These are phyloP conservation scores for Trissoscelio sp. DNA, from an alignment of 2,888 invertebrate species.

Conservation along the genomic window DNA sequence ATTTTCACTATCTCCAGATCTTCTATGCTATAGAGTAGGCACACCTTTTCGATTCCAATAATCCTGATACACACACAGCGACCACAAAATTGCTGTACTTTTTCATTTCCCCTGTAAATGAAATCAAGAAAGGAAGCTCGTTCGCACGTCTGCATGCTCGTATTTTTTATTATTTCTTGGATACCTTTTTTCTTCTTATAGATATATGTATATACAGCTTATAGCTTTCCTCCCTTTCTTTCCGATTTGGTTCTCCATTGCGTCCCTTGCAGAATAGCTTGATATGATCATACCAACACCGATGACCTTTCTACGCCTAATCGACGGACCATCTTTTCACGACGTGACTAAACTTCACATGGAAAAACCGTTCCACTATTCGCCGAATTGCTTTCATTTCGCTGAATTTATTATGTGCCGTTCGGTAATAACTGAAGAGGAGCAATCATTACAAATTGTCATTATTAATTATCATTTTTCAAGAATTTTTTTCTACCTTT, in stretches of 20 bases:
- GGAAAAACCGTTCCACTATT: conserved; percentile 26
- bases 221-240: conserved; percentile 7
- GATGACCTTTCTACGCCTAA: conserved; percentile 68
- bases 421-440: not conserved
- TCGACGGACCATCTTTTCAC: conserved; percentile 63
- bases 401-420: conserved; percentile 52
- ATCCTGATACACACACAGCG: conserved; percentile 27
- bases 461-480: conserved; percentile 20
- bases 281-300: conserved; percentile 66
- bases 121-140: conserved; percentile 52
- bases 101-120: conserved; percentile 54
- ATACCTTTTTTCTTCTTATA: not conserved
- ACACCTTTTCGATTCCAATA: conserved; percentile 47
- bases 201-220: no score
- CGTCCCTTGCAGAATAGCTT: conserved; percentile 56
- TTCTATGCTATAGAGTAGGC: conserved; percentile 41
- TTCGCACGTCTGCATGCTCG: conserved; percentile 55
- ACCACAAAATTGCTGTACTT: conserved; percentile 36
- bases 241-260: conserved; percentile 43
- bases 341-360: conserved; percentile 66
- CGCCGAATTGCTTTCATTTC: conserved; percentile 46
- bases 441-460: conserved; percentile 2
- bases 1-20: conserved; percentile 16
- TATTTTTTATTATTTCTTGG: conserved; percentile 51
- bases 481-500: not conserved